Base-by-base conservation (phyloP, 2,888 invertebrate species). In the Heliconius cydno region DNA sequence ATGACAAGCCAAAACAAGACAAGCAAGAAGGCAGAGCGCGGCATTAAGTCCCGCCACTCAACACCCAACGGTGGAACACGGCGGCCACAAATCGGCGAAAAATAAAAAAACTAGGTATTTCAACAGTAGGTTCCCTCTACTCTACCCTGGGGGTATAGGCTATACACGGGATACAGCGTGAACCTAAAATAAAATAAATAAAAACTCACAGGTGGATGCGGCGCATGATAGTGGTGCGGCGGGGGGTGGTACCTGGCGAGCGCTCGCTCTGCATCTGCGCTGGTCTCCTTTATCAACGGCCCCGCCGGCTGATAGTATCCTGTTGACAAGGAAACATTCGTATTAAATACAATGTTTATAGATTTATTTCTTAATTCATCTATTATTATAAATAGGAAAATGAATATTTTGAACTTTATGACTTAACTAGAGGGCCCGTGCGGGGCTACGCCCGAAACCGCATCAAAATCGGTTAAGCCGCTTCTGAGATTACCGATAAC, bases 291-390 rank as follows among this genome's bases (percentile, higher is more conserved):
- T 89, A 98, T 98, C 91, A 98, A 96, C 86, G 98, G 98, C 84
- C 98, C 98, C 86, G 98, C 98, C 86, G 98, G 98, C 95, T 98
- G 98, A 95, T 98, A 98, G 91, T 98, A 98, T 91, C 98, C 98
- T 98, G 96, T 1, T 96, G 92, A 83, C 79, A 85, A 84, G 3
- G 63, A 22, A 75, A 30, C 68, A 25, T 41, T 41, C 15, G 41
- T 41, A 60, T 60, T 60, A 60, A n/a, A 60, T 52, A 19, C 6
- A 52, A n/a, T 60, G n/a, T 10, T n/a, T n/a, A 10, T 57, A 57
- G 2, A 3, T 60, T n/a, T 9, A 60, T 10, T 52, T 52, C 6
- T 0, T 19, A 52, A 52, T 52, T 19, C 2, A 19, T 19, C 6
- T 19, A 52, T 52, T 7, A 52, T 19, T 52, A 46, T 15, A 46